Evolutionary conservation across 2,888 invertebrate species (phyloP).

Genomic region (Tenthredo notha): DNA sequence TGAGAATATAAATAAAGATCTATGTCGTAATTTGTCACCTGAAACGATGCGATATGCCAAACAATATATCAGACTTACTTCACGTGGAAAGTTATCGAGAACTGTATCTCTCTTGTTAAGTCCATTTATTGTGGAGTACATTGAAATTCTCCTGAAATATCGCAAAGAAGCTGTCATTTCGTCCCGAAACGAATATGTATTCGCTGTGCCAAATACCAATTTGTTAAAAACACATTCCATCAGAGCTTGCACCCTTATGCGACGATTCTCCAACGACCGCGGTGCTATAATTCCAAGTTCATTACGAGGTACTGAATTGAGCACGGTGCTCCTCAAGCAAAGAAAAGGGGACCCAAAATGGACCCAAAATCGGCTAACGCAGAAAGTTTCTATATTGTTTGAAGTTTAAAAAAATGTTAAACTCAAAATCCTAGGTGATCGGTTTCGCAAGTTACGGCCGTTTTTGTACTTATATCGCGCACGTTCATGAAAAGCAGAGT

Average conservation of each 20-base stretch:
- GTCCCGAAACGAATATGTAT: conserved; percentile 41
- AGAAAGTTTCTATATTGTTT: too few species aligned
- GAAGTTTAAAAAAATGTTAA: too few species aligned
- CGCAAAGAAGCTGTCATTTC: conserved; percentile 32
- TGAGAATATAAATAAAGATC: conserved; percentile 23
- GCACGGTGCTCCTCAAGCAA: too few species aligned
- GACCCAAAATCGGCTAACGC: too few species aligned
- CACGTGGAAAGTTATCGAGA: conserved; percentile 12
- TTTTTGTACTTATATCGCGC: too few species aligned
- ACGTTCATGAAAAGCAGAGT: too few species aligned
- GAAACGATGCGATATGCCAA: conserved; percentile 1
- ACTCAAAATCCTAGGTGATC: too few species aligned
- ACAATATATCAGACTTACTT: conserved; percentile 10
- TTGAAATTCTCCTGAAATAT: conserved; percentile 27
- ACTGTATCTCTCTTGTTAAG: background rate
- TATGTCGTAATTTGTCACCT: conserved; percentile 2
- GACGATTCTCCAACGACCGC: background rate
- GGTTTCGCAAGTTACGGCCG: too few species aligned
- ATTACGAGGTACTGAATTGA: background rate
- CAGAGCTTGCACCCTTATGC: background rate
- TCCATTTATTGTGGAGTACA: background rate
- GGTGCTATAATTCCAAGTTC: background rate
- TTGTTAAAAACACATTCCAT: background rate
- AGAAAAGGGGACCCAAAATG: too few species aligned
- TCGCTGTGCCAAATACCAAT: conserved; percentile 23